Base-by-base conservation (phyloP, 1,140 invertebrate genomes). In the Medauroidea extradentata region DNA sequence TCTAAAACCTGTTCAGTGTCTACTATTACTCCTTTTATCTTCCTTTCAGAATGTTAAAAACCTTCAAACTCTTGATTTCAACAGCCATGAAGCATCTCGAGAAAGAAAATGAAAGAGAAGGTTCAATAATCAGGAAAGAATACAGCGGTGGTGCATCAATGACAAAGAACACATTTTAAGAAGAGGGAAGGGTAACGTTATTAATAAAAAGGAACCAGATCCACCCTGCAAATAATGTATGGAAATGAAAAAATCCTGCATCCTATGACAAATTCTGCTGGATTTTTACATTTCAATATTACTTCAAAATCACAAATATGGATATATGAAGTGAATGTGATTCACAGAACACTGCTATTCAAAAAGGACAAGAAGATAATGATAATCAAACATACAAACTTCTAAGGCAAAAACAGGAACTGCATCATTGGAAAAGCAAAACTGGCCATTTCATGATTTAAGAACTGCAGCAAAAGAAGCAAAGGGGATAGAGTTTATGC, bases 321-420 rank as follows among this genome's bases (percentile, higher is more conserved):
- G 55, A 57, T 49, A 57, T 38, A 21, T 57, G 55, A 14, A 21
- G 23, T 16, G 29, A 23, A 49, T 49, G 55, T 57, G 44, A 57
- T 48, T 34, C 34, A 34, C 11, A 7, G 13, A 38, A 49, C 2
- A 39, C 24, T 38, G 23, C n/a, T 18, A 53, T 41, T 7, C 3
- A 39, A 9, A 41, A 39, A 18, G 24, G 7, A 3, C 9, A 53
- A 41, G 2, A 18, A 7, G 52, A 38, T n/a, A 49, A 48, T 14
- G 41, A 55, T 25, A 9, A 44, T 11, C n/a, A 43, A 9, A 16
- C 29, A 3, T 16, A 18, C 9, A 2, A 53, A 18, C 14, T 3
- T 5, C 29, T 50, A 21, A 21, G 7, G 21, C 4, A 55, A 13
- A 21, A 57, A 49, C 41, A 49, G 24, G 23, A 57, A 34, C 43